phyloP scores from a whole-genome alignment of 2,113 vertebrate species.

The Mobula birostris region DNA sequence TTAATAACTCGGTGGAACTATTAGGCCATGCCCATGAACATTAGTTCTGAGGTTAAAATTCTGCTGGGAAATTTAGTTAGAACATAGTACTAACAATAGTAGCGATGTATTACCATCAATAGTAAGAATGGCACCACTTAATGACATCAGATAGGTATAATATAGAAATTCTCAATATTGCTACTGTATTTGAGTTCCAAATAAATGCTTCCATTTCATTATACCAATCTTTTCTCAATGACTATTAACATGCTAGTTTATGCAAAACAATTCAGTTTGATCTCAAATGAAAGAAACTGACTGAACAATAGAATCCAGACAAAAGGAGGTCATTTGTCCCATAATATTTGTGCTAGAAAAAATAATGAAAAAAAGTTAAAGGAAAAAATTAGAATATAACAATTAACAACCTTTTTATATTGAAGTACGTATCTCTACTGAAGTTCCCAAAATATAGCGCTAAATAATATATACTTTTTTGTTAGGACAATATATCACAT shows the following conservation, averaged over 20 bases:
- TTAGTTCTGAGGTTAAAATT: background rate
- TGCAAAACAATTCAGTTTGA: background rate
- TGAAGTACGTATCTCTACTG: background rate
- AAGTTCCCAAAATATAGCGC: background rate
- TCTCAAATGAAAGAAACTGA: background rate
- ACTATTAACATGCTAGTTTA: background rate
- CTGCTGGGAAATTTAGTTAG: background rate
- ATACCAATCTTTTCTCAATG: background rate
- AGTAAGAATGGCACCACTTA: background rate
- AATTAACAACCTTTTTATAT: background rate
- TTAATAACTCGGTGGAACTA: background rate
- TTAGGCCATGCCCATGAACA: background rate
- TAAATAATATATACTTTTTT: background rate
- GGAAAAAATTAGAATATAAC: background rate
- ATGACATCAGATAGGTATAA: background rate
- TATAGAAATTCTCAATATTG: background rate
- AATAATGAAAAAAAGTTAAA: background rate
- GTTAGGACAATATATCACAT: background rate
- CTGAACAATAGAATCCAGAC: background rate
- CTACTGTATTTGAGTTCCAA: background rate
- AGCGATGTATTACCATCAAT: background rate
- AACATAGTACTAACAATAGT: background rate
- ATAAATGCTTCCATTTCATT: no score
- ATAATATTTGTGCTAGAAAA: background rate
- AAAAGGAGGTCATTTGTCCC: background rate